Conservation (phyloP, 2,797 vertebrate genomes). For the Pseudomugil gertrudae region DNA sequence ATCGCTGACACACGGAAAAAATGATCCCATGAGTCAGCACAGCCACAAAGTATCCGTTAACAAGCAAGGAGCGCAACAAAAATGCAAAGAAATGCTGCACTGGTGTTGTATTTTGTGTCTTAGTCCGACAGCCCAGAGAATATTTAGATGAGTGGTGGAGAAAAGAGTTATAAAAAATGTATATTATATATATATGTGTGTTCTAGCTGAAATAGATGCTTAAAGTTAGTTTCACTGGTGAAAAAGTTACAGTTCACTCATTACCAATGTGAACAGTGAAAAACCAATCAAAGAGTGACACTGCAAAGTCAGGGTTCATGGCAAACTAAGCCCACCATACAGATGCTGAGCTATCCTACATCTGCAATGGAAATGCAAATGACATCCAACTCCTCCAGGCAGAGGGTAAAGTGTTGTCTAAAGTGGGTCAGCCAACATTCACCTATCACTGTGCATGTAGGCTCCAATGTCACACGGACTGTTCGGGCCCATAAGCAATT, state of each 20-base stretch:
- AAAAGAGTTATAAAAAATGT: conserved; percentile 25
- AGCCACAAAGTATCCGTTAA: conserved; percentile 59
- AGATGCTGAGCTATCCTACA: conserved; percentile 38
- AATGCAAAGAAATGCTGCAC: conserved; percentile 41
- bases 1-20: conserved; percentile 61
- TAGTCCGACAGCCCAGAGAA: conserved; percentile 37
- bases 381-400: conserved; percentile 48
- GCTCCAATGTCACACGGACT: conserved; percentile 72
- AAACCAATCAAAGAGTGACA: not conserved
- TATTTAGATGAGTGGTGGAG: conserved; percentile 29
- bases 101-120: conserved; percentile 37
- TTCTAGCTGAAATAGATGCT: conserved; percentile 17
- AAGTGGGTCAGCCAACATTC: conserved; percentile 74
- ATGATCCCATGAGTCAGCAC: conserved; percentile 59
- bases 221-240: conserved; percentile 9
- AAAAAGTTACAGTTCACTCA: not conserved
- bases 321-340: conserved; percentile 14
- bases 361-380: conserved; percentile 43
- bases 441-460: conserved; percentile 52
- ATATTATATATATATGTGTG: not conserved
- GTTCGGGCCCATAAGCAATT: conserved; percentile 30
- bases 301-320: conserved; percentile 16
- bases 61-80: conserved; percentile 51
- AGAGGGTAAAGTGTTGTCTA: conserved; percentile 62
- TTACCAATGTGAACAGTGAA: not conserved